Percentiles rank a stretch among this genome's conserved stretches.
phyloP scores from a whole-genome alignment of 2,113 vertebrate species.

The Cyprinodon variegatus region DNA sequence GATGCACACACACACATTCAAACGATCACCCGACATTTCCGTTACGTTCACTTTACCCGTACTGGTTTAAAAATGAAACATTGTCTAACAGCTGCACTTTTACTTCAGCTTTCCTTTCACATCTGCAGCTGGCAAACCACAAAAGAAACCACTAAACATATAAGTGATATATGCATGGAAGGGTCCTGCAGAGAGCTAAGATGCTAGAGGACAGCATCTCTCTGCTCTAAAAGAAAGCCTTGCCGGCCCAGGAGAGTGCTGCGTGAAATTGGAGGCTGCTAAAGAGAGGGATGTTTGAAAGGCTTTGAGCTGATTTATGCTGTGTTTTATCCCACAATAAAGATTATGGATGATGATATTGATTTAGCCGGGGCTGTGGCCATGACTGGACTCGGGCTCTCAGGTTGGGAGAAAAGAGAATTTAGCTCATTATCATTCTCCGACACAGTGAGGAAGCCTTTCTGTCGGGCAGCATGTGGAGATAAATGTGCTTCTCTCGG shows the following conservation, averaged over 20 bases:
- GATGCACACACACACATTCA: constrained; percentile 16
- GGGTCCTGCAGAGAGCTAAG: constrained; percentile 38
- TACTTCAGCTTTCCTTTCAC: constrained; percentile 32
- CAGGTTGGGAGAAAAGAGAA: constrained; percentile 70
- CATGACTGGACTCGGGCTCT: constrained; percentile 74
- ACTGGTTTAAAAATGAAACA: constrained; percentile 47
- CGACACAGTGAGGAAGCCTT: constrained; percentile 54
- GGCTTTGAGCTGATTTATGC: constrained; percentile 77
- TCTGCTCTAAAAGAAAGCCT: constrained; percentile 43
- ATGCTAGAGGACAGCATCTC: constrained; percentile 33
- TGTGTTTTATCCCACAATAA: constrained; percentile 79
- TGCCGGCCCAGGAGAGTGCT: constrained; percentile 59
- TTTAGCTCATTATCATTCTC: constrained; percentile 74
- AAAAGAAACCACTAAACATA: constrained; percentile 40
- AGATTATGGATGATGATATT: constrained; percentile 81
- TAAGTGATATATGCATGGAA: constrained; percentile 33
- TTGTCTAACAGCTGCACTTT: constrained; percentile 3
- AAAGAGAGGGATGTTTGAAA: constrained; percentile 69
- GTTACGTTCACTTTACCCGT: constrained; percentile 24
- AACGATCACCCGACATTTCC: constrained; percentile 17
- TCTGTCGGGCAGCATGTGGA: constrained; percentile 36
- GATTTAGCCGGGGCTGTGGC: constrained; percentile 69
- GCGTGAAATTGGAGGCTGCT: constrained; percentile 52
- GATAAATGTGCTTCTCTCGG: constrained; percentile 34
- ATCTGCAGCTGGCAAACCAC: constrained; percentile 27